Evolutionary conservation across 2,888 invertebrate species (phyloP), one percentile per base, ranked within the genome.

Genomic region (Chrysodeixis includens): DNA sequence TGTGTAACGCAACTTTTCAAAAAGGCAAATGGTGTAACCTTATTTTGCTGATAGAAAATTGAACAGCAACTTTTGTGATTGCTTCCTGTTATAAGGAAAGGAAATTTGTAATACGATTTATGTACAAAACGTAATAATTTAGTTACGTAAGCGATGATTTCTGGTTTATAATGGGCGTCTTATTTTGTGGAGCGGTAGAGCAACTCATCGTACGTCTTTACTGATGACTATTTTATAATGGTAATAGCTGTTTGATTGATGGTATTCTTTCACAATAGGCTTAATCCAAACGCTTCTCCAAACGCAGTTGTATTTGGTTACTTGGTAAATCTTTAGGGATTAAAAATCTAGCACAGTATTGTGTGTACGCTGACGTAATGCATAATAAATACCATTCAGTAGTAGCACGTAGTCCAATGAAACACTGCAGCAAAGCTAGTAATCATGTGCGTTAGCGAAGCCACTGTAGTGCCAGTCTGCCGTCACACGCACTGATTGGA

Each of bases 391-490:
- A 67, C 57, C 62, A 77, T 77, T 74, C 80, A 74, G 53, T 68
- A 62, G 53, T 32, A 57, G 52, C 54, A 3, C 59, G 56, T 63
- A 71, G 62, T 66, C 65, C 54, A 74, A 62, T 70, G 66, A 83
- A 76, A 75, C 66, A 74, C 71, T 74, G 57, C 63, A 71, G 71
- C 71, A 72, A 62, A 26, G 66, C 66, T 20, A 57, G 35, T 51
- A 49, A 74, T 86, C 85, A 86, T 86, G 83, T 87, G 86, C 79
- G 66, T 59, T 56, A 35, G 49, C 62, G 88, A 90, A 90, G 79
- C 88, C 90, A 60, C 55, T 66, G 51, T 84, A 87, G 73, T 83
- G 82, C 74, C 54, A 65, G 76, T 70, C 63, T 78, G 76, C 76
- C 83, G 84, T 83, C 86, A 83, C 77, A 82, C 69, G 77, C 79